These are phyloP conservation scores for Cydia amplana DNA, from an alignment of 1,140 invertebrate genomes.

Conservation along the genomic window DNA sequence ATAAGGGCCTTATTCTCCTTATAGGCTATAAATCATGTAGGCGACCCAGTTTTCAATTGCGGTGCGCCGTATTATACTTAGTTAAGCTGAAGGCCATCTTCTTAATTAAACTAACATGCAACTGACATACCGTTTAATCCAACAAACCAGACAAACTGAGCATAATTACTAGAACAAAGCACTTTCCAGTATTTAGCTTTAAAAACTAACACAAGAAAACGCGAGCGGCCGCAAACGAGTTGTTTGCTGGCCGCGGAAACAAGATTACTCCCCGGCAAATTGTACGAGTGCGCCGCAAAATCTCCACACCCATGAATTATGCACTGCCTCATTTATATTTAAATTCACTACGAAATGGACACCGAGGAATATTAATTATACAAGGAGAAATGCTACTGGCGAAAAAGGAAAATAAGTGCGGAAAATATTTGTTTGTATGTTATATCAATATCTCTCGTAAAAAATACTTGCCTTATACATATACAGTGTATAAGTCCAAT, in stretches of 20 bases:
- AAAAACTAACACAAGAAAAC: not conserved
- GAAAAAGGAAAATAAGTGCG: not conserved
- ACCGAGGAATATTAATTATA: constrained; percentile 2
- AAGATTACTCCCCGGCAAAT: constrained; percentile 8
- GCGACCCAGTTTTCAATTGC: no score
- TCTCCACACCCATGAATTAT: constrained; percentile 13
- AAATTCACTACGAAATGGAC: constrained; percentile 3
- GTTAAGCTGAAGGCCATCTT: not conserved
- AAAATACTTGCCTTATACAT: no score
- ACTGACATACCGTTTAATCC: no score
- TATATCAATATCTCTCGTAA: not conserved
- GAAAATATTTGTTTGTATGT: not conserved
- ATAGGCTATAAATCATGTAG: no score
- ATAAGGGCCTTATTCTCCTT: no score
- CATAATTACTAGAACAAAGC: not conserved
- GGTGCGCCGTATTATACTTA: no score
- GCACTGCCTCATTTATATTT: constrained; percentile 4
- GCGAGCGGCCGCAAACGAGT: constrained; percentile 1
- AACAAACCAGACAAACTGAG: not conserved
- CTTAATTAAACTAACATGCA: not conserved
- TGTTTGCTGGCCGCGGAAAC: constrained; percentile 12
- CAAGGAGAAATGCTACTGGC: not conserved
- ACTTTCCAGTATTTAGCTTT: not conserved
- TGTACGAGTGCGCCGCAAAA: constrained; percentile 3
- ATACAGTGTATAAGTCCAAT: no score